Percentiles rank a stretch among this genome's conserved stretches.
Evolutionary conservation across 1,140 invertebrate species (phyloP).

Genomic region (Caenorhabditis remanei): DNA sequence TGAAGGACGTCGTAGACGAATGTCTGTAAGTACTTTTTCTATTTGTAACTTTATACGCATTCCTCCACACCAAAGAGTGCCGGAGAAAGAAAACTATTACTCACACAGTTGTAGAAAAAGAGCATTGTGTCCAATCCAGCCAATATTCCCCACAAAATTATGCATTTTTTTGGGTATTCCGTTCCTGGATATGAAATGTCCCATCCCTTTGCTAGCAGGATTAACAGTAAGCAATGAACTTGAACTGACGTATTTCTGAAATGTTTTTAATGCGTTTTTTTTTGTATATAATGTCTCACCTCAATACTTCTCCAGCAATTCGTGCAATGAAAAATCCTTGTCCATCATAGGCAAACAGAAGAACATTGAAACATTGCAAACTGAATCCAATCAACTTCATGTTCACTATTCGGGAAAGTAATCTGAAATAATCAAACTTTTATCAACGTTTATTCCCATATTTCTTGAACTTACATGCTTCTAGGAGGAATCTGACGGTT

Average conservation of each 20-base stretch:
- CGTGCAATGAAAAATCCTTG: constrained; percentile 86
- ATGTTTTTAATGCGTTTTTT: not conserved
- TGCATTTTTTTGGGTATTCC: constrained; percentile 81
- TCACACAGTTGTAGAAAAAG: constrained; percentile 95
- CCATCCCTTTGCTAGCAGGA: constrained; percentile 95
- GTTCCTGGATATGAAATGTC: constrained; percentile 88
- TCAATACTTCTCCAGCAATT: constrained; percentile 88
- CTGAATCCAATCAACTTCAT: constrained; percentile 88
- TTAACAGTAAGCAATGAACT: constrained; percentile 85
- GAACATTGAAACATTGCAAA: constrained; percentile 88
- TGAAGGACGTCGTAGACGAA: constrained; percentile 67
- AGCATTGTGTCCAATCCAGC: constrained; percentile 92
- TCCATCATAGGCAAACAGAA: constrained; percentile 91
- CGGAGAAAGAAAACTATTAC: constrained; percentile 67
- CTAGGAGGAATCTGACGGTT: constrained; percentile 81
- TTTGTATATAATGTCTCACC: constrained; percentile 84
- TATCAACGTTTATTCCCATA: not conserved
- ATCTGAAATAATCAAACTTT: not conserved
- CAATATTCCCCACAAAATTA: constrained; percentile 91
- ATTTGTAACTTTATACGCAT: not conserved
- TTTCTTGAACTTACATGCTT: constrained; percentile 80
- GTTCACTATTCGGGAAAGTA: constrained; percentile 88
- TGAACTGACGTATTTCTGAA: constrained; percentile 58
- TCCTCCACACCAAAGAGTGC: too few species aligned
- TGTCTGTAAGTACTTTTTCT: constrained; percentile 54